Conservation (phyloP, 1,140 invertebrate genomes). For the Pentalonia nigronervosa region DNA sequence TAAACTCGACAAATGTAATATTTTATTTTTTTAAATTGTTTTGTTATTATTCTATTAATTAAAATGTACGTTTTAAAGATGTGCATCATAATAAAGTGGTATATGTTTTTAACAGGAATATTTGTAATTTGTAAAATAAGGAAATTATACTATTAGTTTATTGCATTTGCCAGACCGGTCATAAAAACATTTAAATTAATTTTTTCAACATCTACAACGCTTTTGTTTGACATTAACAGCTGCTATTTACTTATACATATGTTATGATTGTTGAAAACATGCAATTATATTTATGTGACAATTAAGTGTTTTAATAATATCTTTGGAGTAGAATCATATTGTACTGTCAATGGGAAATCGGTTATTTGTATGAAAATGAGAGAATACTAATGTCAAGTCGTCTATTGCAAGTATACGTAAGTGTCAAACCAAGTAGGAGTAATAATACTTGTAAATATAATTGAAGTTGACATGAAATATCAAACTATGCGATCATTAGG, state of each 20-base stretch:
- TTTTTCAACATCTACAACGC: not conserved
- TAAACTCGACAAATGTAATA: not conserved
- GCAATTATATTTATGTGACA: not conserved
- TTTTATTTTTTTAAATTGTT: not conserved
- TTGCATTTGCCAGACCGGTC: not conserved
- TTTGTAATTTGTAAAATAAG: no score
- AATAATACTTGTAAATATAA: not conserved
- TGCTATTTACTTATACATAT: not conserved
- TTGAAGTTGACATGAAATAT: not conserved
- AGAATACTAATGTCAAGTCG: not conserved
- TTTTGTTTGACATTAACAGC: not conserved
- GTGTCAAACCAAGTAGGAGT: not conserved
- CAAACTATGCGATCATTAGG: not conserved
- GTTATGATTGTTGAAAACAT: not conserved
- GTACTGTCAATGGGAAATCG: not conserved
- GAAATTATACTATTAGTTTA: no score
- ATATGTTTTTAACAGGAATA: no score
- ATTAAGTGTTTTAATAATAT: not conserved
- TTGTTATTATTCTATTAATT: not conserved
- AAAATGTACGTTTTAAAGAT: no score
- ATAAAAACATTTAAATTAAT: not conserved
- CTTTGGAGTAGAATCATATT: not conserved
- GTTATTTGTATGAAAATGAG: not conserved
- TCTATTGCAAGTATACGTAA: no score
- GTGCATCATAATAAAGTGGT: no score